Conservation (phyloP, 2,797 vertebrate genomes). For the Sebastes ruberrimus region DNA sequence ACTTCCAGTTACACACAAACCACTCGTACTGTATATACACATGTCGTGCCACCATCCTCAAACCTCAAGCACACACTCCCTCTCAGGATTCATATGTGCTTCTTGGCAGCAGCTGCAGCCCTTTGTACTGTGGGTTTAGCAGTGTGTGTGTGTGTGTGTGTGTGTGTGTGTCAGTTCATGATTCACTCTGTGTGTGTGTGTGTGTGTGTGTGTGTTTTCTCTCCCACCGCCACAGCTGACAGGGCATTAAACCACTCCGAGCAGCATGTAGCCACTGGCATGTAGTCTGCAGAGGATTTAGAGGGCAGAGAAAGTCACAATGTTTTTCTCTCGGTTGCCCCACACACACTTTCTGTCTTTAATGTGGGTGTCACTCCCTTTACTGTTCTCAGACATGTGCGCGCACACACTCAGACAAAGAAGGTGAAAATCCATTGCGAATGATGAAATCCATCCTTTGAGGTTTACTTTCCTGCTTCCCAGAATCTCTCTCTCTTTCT, state of each 20-base stretch:
- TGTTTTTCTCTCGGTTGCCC: slow-evolving; percentile 41
- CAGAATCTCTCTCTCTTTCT: slow-evolving; percentile 41
- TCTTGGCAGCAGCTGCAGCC: slow-evolving; percentile 62
- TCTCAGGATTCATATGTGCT: slow-evolving; percentile 29
- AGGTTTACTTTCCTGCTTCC: slow-evolving; percentile 63
- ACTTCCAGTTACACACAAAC: slow-evolving; percentile 14
- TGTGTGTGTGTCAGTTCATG: slow-evolving; percentile 30
- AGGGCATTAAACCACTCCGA: slow-evolving; percentile 51
- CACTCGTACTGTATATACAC: background rate
- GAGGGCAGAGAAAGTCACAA: slow-evolving; percentile 44
- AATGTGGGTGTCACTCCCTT: slow-evolving; percentile 41
- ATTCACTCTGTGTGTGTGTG: slow-evolving; percentile 20
- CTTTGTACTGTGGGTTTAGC: slow-evolving; percentile 47
- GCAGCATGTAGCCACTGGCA: slow-evolving; percentile 68
- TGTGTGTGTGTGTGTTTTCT: slow-evolving; percentile 31
- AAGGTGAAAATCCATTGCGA: slow-evolving; percentile 55
- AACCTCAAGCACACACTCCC: slow-evolving; percentile 26
- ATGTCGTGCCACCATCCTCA: slow-evolving; percentile 12
- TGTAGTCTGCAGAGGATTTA: slow-evolving; percentile 50
- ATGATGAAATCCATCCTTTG: slow-evolving; percentile 66
- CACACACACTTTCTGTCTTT: slow-evolving; percentile 21
- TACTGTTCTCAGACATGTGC: slow-evolving; percentile 32
- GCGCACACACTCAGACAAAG: slow-evolving; percentile 40
- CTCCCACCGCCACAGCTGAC: slow-evolving; percentile 58
- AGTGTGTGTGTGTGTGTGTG: background rate